phyloP scores from a whole-genome alignment of 2,113 vertebrate species.

The Acanthisitta chloris region DNA sequence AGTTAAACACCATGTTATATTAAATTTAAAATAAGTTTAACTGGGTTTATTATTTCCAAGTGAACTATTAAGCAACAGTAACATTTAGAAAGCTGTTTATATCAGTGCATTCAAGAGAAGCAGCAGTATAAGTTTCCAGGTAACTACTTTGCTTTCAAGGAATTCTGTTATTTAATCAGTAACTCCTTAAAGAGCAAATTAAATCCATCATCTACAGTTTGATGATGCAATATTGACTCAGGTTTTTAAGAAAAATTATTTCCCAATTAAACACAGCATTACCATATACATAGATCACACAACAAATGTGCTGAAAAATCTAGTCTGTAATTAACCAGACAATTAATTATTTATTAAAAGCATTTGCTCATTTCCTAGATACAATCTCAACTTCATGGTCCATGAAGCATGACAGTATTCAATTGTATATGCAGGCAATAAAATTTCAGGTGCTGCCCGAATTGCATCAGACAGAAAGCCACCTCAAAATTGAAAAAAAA shows the following conservation, averaged over 20 bases:
- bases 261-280: conserved; percentile 17
- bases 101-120: neutral
- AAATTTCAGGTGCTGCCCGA: neutral
- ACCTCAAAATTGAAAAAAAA: neutral
- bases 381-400: conserved; percentile 23
- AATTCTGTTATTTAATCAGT: conserved; percentile 47
- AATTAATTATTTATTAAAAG: conserved; percentile 48
- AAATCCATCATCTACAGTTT: conserved; percentile 15
- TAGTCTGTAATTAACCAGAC: conserved; percentile 44
- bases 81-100: neutral
- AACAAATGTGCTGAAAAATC: conserved; percentile 6
- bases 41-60: neutral
- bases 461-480: neutral
- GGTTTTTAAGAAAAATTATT: conserved; percentile 36
- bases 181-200: conserved; percentile 33
- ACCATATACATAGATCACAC: neutral
- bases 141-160: neutral
- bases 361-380: conserved; percentile 18
- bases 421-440: neutral
- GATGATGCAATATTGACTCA: neutral
- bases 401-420: neutral
- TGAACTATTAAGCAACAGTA: conserved; percentile 21
- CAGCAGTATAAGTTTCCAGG: neutral
- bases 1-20: neutral
- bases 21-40: neutral